Evolutionary conservation across 2,888 invertebrate species (phyloP).

Genomic region (Spodoptera exigua): DNA sequence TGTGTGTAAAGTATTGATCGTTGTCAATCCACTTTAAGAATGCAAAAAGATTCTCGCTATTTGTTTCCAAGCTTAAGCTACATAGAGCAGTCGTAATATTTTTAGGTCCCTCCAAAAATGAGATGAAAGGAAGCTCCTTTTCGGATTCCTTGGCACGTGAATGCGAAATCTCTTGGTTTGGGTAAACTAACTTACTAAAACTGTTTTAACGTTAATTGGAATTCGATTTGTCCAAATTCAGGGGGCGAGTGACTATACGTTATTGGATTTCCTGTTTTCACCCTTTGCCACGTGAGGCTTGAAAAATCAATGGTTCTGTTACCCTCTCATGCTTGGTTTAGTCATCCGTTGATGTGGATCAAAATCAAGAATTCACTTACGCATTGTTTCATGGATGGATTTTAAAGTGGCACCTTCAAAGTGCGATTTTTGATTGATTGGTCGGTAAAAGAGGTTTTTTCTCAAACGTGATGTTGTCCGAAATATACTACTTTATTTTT

Average conservation of each 20-base stretch:
- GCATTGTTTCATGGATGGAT: conserved; percentile 42
- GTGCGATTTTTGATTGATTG: conserved; percentile 31
- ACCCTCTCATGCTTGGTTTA: conserved; percentile 57
- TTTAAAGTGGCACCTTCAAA: conserved; percentile 29
- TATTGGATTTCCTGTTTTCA: conserved; percentile 78
- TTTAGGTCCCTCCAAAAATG: no score
- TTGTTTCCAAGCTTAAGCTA: no score
- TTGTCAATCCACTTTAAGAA: not conserved
- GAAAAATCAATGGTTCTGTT: conserved; percentile 76
- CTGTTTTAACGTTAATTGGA: conserved; percentile 68
- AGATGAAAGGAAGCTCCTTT: no score
- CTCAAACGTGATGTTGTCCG: no score
- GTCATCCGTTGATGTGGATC: conserved; percentile 53
- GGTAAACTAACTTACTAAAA: conserved; percentile 45
- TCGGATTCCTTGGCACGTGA: no score
- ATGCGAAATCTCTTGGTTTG: not conserved
- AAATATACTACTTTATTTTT: no score
- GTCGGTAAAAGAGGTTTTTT: not conserved
- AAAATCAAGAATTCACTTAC: conserved; percentile 48
- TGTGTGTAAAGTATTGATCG: not conserved
- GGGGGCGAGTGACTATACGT: conserved; percentile 73
- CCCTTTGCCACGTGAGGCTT: conserved; percentile 77
- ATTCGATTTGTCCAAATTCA: conserved; percentile 76
- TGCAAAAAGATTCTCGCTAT: no score
- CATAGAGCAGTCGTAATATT: no score